These are phyloP conservation scores for Machimus atricapillus DNA, from an alignment of 2,888 invertebrate species.

Conservation along the genomic window DNA sequence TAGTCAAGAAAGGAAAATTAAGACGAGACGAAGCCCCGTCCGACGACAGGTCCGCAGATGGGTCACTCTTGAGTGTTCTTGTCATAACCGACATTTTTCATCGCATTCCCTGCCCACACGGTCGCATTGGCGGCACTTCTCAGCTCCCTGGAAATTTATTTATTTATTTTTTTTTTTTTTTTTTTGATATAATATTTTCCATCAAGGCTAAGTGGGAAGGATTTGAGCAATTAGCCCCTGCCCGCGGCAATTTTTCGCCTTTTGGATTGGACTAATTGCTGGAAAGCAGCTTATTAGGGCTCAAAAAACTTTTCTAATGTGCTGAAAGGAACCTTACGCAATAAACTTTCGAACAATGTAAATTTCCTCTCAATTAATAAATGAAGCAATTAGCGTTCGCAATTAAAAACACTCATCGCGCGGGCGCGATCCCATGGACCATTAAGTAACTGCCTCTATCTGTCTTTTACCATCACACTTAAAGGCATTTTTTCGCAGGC, in stretches of 20 bases:
- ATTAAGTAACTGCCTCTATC: background rate
- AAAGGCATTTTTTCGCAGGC: background rate
- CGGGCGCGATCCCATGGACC: background rate
- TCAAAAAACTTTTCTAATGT: background rate
- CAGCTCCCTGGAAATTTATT: background rate
- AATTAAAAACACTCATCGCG: background rate
- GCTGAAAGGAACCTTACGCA: background rate
- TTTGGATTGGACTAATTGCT: background rate
- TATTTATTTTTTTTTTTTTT: background rate
- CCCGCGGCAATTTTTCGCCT: background rate
- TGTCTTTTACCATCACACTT: background rate
- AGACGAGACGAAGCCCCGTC: background rate
- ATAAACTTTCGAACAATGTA: background rate
- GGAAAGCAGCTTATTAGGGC: background rate
- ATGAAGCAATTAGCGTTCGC: background rate
- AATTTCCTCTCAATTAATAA: background rate
- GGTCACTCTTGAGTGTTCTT: background rate
- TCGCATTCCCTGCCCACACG: background rate
- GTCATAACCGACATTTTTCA: background rate
- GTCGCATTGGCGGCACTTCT: background rate
- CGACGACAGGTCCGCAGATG: background rate
- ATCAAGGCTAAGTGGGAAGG: background rate
- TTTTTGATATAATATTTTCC: too few species aligned
- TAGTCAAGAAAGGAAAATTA: background rate
- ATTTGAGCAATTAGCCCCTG: background rate